Evolutionary conservation across 2,797 vertebrate genomes (phyloP), one percentile per base, ranked within the genome.

Genomic region (Leptoclinus maculatus): DNA sequence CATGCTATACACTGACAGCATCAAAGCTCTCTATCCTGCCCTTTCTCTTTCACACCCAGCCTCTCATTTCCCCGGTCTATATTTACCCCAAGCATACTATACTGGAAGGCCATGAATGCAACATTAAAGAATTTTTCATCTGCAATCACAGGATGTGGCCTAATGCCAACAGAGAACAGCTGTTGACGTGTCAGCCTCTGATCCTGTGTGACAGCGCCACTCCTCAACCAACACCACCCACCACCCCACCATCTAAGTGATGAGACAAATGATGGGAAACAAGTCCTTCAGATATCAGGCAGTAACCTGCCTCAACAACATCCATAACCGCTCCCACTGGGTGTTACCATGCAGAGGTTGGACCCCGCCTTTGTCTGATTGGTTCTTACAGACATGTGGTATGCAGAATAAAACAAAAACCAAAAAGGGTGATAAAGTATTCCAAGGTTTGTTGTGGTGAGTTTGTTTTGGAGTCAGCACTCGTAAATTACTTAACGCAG

Each of bases 261-360:
- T 76, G 76, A 72, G 64, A 71, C 76, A 60, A 72, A 70, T 74
- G 14, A 63, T 54, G 75, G 56, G 62, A 76, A 85, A 71, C 66
- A 56, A 79, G 57, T 89, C 80, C 87, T 74, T 78, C 54, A 25
- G 73, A 57, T 75, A 79, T 83, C 81, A 86, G 82, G 81, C 66
- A 19, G 21, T 19, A 63, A 79, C 79, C 56, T 83, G 88, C 72
- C 72, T 51, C 79, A 73, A 85, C 88, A 67, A 67, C 38, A 84
- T 75, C 41, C 70, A 60, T 27, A 29, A 58, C 39, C 36, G 60
- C 17, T 71, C 58, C 11, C 51, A 56, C 25, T 45, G 64, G 21
- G 65, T 66, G 72, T 79, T 63, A 16, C 32, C 73, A 66, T 39
- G 4, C 23, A 49, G 34, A 71, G 38, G 5, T 69, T 34, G 45